A percentile compares a stretch with the other conserved stretches of the same genome.
Conservation (phyloP, 2,113 vertebrate genomes). For the chimpanzee (Pan troglodytes) region NHGRI_mPanTro3-v2.1_pri NC_072415.2:48079001-48079500, state of each 20-base stretch:
- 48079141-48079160: not conserved
- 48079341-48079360: slow-evolving; percentile 75
- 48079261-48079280: slow-evolving; percentile 60
- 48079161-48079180: not conserved
- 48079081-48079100: not conserved
- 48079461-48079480: slow-evolving; percentile 66
- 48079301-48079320: slow-evolving; percentile 55
- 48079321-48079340: slow-evolving; percentile 63
- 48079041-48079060: not conserved
- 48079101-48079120: not conserved
- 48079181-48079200: not conserved
- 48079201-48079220: slow-evolving; percentile 47
- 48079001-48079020: not conserved
- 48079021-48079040: not conserved
- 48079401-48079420: slow-evolving; percentile 78
- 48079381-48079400: slow-evolving; percentile 81
- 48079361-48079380: slow-evolving; percentile 79
- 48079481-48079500: slow-evolving; percentile 61
- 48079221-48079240: slow-evolving; percentile 42
- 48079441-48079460: slow-evolving; percentile 79
- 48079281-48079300: slow-evolving; percentile 70
- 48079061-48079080: not conserved
- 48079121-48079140: not conserved
- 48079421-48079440: slow-evolving; percentile 84
- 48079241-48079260: not conserved